These are phyloP conservation scores for Butorides virescens DNA, from an alignment of 2,113 vertebrate genomes.

Conservation along the genomic window DNA sequence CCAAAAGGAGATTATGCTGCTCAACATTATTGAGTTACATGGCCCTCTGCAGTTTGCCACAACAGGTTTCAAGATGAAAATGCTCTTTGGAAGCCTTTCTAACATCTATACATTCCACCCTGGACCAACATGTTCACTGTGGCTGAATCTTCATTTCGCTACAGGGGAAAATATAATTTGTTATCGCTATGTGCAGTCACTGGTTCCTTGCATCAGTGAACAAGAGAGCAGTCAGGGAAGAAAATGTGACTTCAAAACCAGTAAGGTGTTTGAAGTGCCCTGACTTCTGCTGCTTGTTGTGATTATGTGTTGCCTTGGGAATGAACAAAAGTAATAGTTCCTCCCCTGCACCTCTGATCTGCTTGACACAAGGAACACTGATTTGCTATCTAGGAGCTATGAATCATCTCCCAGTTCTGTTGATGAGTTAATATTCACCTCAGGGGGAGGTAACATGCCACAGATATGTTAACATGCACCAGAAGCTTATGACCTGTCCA, in stretches of 20 bases:
- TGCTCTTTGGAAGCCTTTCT: background rate
- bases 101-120: background rate
- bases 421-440: background rate
- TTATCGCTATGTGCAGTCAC: background rate
- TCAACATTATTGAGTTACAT: background rate
- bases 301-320: background rate
- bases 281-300: background rate
- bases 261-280: background rate
- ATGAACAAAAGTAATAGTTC: background rate
- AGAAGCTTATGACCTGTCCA: background rate
- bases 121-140: background rate
- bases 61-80: background rate
- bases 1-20: background rate
- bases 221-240: background rate
- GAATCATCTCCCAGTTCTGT: background rate
- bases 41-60: background rate
- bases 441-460: background rate
- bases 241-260: background rate
- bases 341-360: background rate
- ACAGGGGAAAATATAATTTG: background rate
- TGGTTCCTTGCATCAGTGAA: background rate
- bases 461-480: background rate
- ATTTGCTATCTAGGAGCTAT: background rate
- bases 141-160: background rate
- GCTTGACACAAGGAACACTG: background rate